These are phyloP conservation scores for Podarcis cretensis DNA, from an alignment of 2,113 vertebrate species.

Conservation along the genomic window DNA sequence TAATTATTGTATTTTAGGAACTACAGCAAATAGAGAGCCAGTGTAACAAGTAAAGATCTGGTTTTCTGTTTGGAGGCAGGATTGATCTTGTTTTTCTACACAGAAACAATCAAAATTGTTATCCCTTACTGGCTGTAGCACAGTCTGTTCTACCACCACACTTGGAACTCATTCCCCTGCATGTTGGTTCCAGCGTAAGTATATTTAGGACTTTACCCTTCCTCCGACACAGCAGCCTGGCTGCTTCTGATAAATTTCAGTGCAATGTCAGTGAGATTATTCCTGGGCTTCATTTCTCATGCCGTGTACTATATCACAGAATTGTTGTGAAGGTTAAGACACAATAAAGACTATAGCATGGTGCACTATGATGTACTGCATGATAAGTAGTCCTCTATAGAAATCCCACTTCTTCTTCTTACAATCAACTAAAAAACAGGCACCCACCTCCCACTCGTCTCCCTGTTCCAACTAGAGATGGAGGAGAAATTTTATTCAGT, in stretches of 20 bases:
- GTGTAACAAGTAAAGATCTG: not conserved
- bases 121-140: not conserved
- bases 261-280: not conserved
- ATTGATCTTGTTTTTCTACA: not conserved
- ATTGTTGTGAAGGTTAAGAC: not conserved
- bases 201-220: not conserved
- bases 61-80: not conserved
- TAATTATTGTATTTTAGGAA: not conserved
- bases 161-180: no score
- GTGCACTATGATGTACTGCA: not conserved
- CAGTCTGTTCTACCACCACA: not conserved
- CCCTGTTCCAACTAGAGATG: not conserved
- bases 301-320: not conserved
- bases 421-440: not conserved
- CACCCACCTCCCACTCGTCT: conserved; percentile 15
- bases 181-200: not conserved
- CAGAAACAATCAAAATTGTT: not conserved
- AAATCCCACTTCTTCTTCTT: not conserved
- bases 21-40: not conserved
- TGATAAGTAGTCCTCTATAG: not conserved
- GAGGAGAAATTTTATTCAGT: no score
- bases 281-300: not conserved
- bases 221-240: no score
- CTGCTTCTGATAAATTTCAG: not conserved
- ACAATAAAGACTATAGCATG: not conserved